Conservation (phyloP, 2,888 invertebrate species). For the Platyscelio sp. region DNA sequence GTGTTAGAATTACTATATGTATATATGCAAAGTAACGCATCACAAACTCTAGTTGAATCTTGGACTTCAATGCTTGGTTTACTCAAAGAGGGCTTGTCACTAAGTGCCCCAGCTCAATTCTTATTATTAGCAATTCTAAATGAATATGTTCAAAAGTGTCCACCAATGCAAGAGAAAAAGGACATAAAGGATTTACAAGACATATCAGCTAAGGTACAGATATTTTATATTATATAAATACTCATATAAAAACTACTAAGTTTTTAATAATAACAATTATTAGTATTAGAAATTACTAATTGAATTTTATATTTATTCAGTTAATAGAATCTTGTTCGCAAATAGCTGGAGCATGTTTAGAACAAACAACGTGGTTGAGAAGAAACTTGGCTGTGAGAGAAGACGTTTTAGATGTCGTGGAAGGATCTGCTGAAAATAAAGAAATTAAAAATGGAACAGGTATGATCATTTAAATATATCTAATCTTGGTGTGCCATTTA, state of each 20-base stretch:
- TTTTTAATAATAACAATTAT: no score
- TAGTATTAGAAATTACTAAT: no score
- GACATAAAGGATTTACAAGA: slow-evolving; percentile 93
- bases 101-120: slow-evolving; percentile 93
- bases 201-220: slow-evolving; percentile 88
- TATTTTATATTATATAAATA: not conserved
- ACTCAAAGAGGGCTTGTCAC: slow-evolving; percentile 90
- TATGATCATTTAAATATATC: no score
- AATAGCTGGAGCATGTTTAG: slow-evolving; percentile 95
- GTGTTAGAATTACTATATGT: slow-evolving; percentile 93
- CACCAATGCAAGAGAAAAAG: slow-evolving; percentile 92
- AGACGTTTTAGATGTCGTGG: slow-evolving; percentile 87
- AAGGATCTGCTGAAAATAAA: slow-evolving; percentile 83
- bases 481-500: no score
- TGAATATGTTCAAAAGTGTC: slow-evolving; percentile 93
- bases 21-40: slow-evolving; percentile 89
- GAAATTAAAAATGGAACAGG: slow-evolving; percentile 80
- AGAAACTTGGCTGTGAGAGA: slow-evolving; percentile 93
- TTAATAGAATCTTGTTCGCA: slow-evolving; percentile 93
- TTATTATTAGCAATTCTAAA: slow-evolving; percentile 92
- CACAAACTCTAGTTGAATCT: slow-evolving; percentile 91
- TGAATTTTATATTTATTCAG: slow-evolving; percentile 78
- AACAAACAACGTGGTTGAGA: slow-evolving; percentile 95
- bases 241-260: no score
- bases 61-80: slow-evolving; percentile 92